A percentile compares a stretch with the other conserved stretches of the same genome.
phyloP scores from a whole-genome alignment of 2,888 invertebrate genomes.

The Drosophila leonis region DNA sequence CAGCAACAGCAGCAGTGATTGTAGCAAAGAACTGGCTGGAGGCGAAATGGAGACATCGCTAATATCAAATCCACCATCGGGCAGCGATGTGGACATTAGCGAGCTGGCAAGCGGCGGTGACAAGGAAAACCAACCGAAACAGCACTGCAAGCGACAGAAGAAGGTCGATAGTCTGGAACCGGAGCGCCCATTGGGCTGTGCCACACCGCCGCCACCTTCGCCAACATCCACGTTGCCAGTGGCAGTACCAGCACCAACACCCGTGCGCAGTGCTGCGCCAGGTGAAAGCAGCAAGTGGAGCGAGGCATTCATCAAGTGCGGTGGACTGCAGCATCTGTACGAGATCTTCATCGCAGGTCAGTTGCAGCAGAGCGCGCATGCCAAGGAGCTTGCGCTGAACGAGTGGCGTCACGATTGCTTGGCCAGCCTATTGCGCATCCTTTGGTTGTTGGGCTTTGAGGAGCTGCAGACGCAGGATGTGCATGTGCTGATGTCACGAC shows the following conservation, averaged over 20 bases:
- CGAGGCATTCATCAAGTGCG: constrained; percentile 93
- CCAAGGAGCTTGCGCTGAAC: constrained; percentile 84
- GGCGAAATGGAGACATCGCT: constrained; percentile 53
- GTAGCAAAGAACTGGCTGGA: constrained; percentile 52
- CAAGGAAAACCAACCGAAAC: constrained; percentile 80
- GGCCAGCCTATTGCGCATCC: constrained; percentile 93
- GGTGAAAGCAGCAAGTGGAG: constrained; percentile 87
- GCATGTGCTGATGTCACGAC: constrained; percentile 89
- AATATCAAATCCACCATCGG: constrained; percentile 50
- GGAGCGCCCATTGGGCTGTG: constrained; percentile 57
- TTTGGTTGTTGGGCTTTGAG: constrained; percentile 93
- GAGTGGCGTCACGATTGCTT: constrained; percentile 98
- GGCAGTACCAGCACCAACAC: constrained; percentile 25
- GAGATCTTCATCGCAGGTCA: constrained; percentile 96
- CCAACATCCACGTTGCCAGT: constrained; percentile 26
- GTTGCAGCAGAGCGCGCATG: constrained; percentile 91
- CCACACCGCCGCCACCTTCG: constrained; percentile 56
- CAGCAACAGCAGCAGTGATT: constrained; percentile 54
- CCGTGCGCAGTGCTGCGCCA: constrained; percentile 26
- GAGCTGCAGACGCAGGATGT: constrained; percentile 85
- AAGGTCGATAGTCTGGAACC: constrained; percentile 60
- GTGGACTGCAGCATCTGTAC: constrained; percentile 94
- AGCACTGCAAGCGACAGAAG: constrained; percentile 70
- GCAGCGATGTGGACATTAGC: constrained; percentile 44
- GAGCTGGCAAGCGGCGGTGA: constrained; percentile 65